These are phyloP conservation scores for Enchytraeus crypticus DNA, from an alignment of 2,888 invertebrate genomes.

Conservation along the genomic window DNA sequence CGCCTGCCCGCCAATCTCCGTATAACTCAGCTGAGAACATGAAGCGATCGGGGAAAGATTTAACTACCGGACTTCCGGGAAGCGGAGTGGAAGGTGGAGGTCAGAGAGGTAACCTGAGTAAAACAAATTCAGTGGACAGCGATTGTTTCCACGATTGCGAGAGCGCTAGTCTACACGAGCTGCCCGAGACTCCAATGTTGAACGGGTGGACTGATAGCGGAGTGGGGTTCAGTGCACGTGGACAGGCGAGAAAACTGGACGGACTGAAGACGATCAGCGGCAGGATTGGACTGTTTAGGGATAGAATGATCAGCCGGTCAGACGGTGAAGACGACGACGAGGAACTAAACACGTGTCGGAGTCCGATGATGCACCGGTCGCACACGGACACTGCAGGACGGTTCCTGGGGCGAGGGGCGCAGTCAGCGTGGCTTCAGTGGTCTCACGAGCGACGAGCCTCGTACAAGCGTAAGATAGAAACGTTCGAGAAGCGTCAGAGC, in stretches of 20 bases:
- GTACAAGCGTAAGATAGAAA: constrained; percentile 34
- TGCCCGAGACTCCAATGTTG: no score
- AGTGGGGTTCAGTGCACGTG: background rate
- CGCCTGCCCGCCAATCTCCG: constrained; percentile 7
- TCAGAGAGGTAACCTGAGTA: background rate
- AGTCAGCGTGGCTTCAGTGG: constrained; percentile 29
- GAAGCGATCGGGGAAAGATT: no score
- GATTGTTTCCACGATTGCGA: background rate
- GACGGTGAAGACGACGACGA: background rate
- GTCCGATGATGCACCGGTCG: background rate
- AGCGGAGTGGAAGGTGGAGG: background rate
- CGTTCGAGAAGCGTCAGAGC: constrained; percentile 33
- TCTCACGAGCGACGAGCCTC: constrained; percentile 35
- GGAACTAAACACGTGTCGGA: background rate
- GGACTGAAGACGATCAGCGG: background rate
- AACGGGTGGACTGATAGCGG: background rate
- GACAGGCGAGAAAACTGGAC: background rate
- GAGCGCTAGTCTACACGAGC: background rate
- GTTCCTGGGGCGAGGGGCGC: constrained; percentile 8
- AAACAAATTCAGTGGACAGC: background rate
- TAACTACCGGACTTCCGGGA: no score
- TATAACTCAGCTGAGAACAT: background rate
- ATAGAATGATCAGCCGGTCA: background rate
- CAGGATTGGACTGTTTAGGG: background rate
- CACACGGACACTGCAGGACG: background rate